Evolutionary conservation across 2,797 vertebrate species (phyloP).

Genomic region (Pelodytes ibericus): DNA sequence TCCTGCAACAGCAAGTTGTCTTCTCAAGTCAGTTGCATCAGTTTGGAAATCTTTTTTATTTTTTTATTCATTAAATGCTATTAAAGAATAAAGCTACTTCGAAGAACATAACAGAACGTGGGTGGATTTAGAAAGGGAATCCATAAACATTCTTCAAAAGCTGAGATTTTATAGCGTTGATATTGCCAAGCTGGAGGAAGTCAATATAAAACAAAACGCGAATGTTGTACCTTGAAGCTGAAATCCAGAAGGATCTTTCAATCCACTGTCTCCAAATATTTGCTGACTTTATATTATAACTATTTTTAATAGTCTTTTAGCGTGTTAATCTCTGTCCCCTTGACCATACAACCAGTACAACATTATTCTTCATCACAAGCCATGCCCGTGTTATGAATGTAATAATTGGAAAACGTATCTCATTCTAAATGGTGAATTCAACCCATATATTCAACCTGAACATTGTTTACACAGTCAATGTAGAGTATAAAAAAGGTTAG

Average conservation of each 20-base stretch:
- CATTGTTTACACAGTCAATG: no score
- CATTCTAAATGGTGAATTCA: no score
- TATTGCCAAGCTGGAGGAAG: constrained; percentile 33
- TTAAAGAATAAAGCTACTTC: constrained; percentile 20
- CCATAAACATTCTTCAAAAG: constrained; percentile 47
- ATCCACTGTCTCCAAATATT: neutral
- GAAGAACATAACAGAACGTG: constrained; percentile 29
- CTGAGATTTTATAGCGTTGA: constrained; percentile 38
- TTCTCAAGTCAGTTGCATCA: constrained; percentile 26
- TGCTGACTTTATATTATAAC: neutral
- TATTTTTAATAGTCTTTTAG: neutral
- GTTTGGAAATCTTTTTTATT: constrained; percentile 40
- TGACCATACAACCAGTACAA: no score
- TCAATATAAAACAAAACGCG: constrained; percentile 13
- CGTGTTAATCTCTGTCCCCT: neutral
- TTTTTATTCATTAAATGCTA: constrained; percentile 29
- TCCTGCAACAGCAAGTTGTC: constrained; percentile 2
- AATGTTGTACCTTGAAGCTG: constrained; percentile 26
- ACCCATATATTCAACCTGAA: no score
- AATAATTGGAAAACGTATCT: no score
- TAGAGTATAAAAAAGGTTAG: no score
- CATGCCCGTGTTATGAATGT: no score
- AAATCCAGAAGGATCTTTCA: neutral
- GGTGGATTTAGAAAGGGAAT: constrained; percentile 36
- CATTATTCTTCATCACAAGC: no score